Evolutionary conservation across 2,113 vertebrate species (phyloP).

Genomic region (Chrysochloris asiatica): DNA sequence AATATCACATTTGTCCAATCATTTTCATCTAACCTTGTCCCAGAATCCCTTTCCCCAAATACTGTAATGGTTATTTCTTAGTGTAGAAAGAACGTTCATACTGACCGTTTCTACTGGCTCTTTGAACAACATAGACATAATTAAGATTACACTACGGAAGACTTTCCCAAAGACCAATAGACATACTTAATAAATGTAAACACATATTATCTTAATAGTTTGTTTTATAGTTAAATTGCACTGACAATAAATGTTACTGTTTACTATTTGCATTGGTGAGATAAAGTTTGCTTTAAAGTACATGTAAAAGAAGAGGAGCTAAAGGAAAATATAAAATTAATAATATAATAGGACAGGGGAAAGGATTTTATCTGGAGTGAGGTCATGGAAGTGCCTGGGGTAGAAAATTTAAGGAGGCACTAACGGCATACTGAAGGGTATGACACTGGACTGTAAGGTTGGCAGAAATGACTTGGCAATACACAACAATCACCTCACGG

Average conservation of each 20-base stretch:
- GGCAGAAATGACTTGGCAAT: no score
- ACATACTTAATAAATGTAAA: neutral
- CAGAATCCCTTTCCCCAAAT: neutral
- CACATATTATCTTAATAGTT: neutral
- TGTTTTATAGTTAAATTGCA: neutral
- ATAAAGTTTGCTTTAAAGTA: neutral
- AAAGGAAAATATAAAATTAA: neutral
- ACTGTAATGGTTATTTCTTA: neutral
- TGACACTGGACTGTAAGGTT: no score
- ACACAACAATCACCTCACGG: no score
- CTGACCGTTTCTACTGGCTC: neutral
- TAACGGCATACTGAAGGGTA: no score
- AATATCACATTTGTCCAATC: neutral
- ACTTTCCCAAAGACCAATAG: neutral
- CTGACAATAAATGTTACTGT: neutral
- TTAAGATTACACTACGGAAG: neutral
- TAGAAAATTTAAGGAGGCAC: no score
- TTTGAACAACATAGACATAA: neutral
- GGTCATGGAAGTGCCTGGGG: rapidly evolving
- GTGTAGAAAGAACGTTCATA: neutral
- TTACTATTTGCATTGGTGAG: neutral
- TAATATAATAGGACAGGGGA: no score
- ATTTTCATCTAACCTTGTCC: neutral
- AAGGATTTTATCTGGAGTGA: neutral
- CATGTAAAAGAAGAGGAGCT: neutral